A percentile compares a stretch with the other conserved stretches of the same genome.
phyloP scores from a whole-genome alignment of 2,888 invertebrate species.

The Amaurobius ferox region DNA sequence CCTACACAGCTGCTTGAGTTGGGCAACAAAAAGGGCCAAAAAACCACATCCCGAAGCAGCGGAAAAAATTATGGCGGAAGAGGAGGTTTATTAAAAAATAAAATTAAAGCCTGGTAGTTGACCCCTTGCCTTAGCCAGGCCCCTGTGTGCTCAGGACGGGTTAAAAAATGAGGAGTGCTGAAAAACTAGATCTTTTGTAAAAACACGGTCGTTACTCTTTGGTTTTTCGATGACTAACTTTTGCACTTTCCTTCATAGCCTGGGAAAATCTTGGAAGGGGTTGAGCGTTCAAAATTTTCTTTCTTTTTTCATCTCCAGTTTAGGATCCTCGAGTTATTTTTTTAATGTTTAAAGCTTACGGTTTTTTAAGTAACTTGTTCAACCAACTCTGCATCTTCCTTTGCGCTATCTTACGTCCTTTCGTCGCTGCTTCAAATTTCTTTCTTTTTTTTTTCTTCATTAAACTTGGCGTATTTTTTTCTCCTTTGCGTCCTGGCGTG shows the following conservation, averaged over 20 bases:
- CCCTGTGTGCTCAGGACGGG: conserved; percentile 62
- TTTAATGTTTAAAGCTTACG: conserved; percentile 20
- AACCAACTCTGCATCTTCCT: conserved; percentile 41
- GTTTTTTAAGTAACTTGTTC: conserved; percentile 35
- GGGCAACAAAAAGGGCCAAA: conserved; percentile 27
- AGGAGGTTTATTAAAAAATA: conserved; percentile 46
- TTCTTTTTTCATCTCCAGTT: conserved; percentile 33
- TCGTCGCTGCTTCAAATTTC: conserved; percentile 46
- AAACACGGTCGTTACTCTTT: conserved; percentile 61
- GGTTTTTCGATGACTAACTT: conserved; percentile 59
- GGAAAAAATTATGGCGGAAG: conserved; percentile 45
- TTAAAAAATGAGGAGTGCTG: conserved; percentile 48
- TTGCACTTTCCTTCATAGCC: conserved; percentile 55
- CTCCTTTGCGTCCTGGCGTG: conserved; percentile 13
- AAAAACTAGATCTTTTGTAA: conserved; percentile 55
- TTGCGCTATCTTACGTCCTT: conserved; percentile 47
- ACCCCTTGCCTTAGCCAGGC: conserved; percentile 42
- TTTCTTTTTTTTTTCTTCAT: conserved; percentile 43
- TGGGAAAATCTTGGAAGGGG: conserved; percentile 62
- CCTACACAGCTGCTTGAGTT: conserved; percentile 39
- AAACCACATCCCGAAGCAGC: conserved; percentile 57
- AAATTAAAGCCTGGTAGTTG: conserved; percentile 47
- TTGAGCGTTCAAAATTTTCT: conserved; percentile 38
- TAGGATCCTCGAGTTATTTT: conserved; percentile 13
- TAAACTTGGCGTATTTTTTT: conserved; percentile 63